phyloP scores from a whole-genome alignment of 2,113 vertebrate species.

The Bambusicola thoracicus region DNA sequence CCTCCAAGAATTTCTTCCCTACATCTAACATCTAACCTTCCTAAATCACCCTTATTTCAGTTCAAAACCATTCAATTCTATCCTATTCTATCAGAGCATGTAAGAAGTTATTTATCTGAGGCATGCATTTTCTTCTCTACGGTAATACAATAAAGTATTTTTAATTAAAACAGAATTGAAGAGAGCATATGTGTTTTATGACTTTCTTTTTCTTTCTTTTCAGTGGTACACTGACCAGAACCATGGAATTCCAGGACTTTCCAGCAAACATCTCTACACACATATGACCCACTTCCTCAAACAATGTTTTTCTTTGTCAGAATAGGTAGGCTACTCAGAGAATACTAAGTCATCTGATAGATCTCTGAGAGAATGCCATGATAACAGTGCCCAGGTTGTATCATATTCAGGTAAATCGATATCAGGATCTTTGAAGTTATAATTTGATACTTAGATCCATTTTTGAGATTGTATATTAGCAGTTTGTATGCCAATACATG shows the following conservation, averaged over 20 bases:
- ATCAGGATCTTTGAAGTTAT: conserved; percentile 13
- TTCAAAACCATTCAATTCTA: neutral
- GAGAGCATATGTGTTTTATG: neutral
- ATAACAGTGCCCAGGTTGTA: neutral
- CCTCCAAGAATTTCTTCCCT: neutral
- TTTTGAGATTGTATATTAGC: conserved; percentile 33
- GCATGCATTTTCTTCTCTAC: neutral
- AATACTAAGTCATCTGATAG: neutral
- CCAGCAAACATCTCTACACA: conserved; percentile 86
- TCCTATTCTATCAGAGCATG: neutral
- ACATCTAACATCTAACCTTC: neutral
- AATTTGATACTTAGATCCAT: conserved; percentile 61
- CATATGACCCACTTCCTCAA: conserved; percentile 96
- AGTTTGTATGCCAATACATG: neutral
- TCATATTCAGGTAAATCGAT: conserved; percentile 24
- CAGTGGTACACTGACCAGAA: conserved; percentile 98
- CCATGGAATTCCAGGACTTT: conserved; percentile 86
- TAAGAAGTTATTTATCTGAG: neutral
- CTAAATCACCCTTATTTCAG: neutral
- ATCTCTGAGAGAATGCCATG: neutral
- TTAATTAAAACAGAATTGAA: conserved; percentile 3
- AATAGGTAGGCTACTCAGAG: conserved; percentile 30
- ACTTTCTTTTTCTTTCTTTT: conserved; percentile 32
- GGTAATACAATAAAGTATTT: neutral
- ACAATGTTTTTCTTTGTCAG: conserved; percentile 84